phyloP scores from a whole-genome alignment of 1,140 invertebrate genomes.

The Aphaenogaster floridana region DNA sequence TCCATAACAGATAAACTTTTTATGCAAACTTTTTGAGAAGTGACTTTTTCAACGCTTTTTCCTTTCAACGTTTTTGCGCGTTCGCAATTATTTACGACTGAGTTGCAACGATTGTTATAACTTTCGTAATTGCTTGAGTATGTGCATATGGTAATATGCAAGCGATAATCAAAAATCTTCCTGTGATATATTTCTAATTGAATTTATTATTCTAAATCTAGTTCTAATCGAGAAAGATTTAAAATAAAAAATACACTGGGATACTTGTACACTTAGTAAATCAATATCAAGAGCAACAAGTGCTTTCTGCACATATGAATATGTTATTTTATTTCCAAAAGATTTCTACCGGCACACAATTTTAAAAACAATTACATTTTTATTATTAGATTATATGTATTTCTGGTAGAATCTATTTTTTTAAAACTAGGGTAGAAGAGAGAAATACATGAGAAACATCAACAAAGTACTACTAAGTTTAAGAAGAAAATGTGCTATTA shows the following conservation, averaged over 20 bases:
- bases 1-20: constrained; percentile 29
- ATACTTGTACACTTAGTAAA: not conserved
- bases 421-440: not conserved
- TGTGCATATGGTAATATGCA: not conserved
- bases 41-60: constrained; percentile 21
- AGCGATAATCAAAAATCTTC: not conserved
- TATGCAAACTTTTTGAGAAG: constrained; percentile 18
- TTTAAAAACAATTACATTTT: not conserved
- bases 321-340: not conserved
- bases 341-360: not conserved
- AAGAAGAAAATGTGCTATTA: constrained; percentile 19
- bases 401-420: not conserved
- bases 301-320: constrained; percentile 2
- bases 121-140: constrained; percentile 27
- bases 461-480: constrained; percentile 8
- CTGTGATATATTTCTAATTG: not conserved
- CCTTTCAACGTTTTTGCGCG: not conserved
- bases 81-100: constrained; percentile 23
- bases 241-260: not conserved
- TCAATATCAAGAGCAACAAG: constrained; percentile 44
- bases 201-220: constrained; percentile 6
- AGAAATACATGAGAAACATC: constrained; percentile 5
- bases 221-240: not conserved
- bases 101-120: constrained; percentile 38
- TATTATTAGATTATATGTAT: not conserved